These are phyloP conservation scores for Megalops cyprinoides DNA, from an alignment of 2,797 vertebrate genomes.

Conservation along the genomic window DNA sequence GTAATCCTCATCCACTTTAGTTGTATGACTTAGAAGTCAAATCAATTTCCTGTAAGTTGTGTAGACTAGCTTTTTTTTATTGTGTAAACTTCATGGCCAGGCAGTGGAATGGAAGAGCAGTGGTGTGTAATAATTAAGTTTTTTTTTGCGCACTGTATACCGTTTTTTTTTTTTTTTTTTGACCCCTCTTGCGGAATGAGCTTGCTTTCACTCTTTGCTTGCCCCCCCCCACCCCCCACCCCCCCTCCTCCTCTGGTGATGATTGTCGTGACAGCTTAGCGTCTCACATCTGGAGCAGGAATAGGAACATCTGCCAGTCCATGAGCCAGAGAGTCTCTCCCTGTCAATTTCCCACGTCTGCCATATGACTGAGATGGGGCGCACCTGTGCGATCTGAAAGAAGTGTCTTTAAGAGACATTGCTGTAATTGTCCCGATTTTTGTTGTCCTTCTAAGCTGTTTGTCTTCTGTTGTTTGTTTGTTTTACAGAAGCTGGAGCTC, in stretches of 20 bases:
- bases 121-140: background rate
- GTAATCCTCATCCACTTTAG: constrained; percentile 61
- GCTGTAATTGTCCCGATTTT: background rate
- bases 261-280: constrained; percentile 50
- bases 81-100: background rate
- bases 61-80: constrained; percentile 21
- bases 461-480: background rate
- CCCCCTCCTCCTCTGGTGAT: background rate
- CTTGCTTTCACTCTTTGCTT: background rate
- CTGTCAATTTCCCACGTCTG: background rate
- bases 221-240: too few relatives aligned
- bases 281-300: constrained; percentile 65
- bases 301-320: constrained; percentile 66
- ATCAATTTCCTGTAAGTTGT: constrained; percentile 58
- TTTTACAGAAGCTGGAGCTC: constrained; percentile 83
- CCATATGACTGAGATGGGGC: background rate
- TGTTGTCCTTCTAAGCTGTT: background rate
- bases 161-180: too few relatives aligned
- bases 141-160: too few relatives aligned
- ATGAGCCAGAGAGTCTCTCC: constrained; percentile 48
- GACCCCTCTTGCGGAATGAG: constrained; percentile 2
- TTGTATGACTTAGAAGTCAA: constrained; percentile 60
- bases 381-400: background rate
- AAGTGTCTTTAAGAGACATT: background rate
- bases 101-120: background rate